Base-by-base conservation (phyloP, 2,888 invertebrate genomes). In the Scaptomyza parva region DNA sequence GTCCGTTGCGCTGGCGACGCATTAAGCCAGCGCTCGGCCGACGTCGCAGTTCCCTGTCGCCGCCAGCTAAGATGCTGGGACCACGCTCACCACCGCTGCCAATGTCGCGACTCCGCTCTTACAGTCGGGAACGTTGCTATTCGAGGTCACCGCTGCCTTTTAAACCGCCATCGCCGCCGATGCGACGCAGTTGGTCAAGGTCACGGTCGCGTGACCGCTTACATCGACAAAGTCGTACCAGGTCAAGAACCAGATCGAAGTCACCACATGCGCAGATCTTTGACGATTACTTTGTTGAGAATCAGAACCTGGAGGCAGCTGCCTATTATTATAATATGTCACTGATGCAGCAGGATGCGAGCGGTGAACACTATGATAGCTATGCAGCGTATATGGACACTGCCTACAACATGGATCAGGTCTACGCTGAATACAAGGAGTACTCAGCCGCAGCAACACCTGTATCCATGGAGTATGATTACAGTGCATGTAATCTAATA, bases 121-220 rank as follows among this genome's bases (percentile, higher is more conserved):
- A 88, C 24, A 88, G 89, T 17, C 82, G 85, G 3, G 86, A 89
- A 14, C 83, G 86, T 6, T 88, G 84, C 18, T 90, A 89, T 40
- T 89, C 90, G 1, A 83, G 90, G 22, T 91, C 91, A 0, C 91
- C 91, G 7, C 60, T 91, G 37, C 90, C 90, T 5, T 90, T 90
- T 18, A 91, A 89, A 55, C 90, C 91, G 2, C 91, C 90, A 0
- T 91, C 91, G 7, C 91, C 91, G 1, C 91, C 91, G 3, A 89
- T 90, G 89, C 89, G 88, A 3, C 88, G 90, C 22, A 90, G 89
- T 50, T 70, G 83, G 48, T 88, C 89, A 0, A 74, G 79, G 17
- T 55, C 89, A 3, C 65, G 76, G 11, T 74, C 81, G 44, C 71
- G 76, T 22, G 68, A 64, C 2, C 52, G 71, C n/a, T 26, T 66